Evolutionary conservation across 2,888 invertebrate species (phyloP).

Genomic region (Xestobium rufovillosum): DNA sequence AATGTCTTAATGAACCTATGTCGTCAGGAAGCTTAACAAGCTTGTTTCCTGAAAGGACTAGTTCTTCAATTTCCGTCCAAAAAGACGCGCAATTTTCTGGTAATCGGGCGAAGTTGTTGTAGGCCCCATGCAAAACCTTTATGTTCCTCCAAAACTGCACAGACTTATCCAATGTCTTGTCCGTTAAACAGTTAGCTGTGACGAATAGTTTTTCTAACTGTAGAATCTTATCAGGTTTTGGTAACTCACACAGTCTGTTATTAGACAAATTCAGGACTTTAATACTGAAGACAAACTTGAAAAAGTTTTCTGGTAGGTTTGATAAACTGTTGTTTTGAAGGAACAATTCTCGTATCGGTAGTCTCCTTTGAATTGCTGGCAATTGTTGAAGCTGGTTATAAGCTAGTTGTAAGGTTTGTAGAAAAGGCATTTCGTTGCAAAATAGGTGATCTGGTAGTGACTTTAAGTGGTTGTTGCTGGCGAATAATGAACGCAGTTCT

Average conservation of each 20-base stretch:
- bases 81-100: slow-evolving; percentile 67
- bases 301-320: slow-evolving; percentile 67
- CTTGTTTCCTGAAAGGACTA: slow-evolving; percentile 76
- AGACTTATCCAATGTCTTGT: slow-evolving; percentile 51
- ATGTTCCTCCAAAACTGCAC: slow-evolving; percentile 58
- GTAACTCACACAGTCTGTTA: slow-evolving; percentile 65
- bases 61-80: slow-evolving; percentile 74
- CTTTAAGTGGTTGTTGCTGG: slow-evolving; percentile 64
- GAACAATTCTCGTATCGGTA: slow-evolving; percentile 63
- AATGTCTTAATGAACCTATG: slow-evolving; percentile 61
- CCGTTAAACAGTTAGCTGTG: slow-evolving; percentile 70
- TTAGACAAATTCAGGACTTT: slow-evolving; percentile 70
- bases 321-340: slow-evolving; percentile 74
- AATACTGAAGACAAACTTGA: slow-evolving; percentile 57
- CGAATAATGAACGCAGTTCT: slow-evolving; percentile 63
- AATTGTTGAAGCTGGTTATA: slow-evolving; percentile 69
- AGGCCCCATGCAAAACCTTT: slow-evolving; percentile 66
- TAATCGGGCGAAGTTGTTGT: slow-evolving; percentile 66
- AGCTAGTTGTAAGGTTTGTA: slow-evolving; percentile 67
- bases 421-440: slow-evolving; percentile 63
- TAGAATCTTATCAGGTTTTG: slow-evolving; percentile 50
- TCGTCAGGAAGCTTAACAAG: slow-evolving; percentile 68
- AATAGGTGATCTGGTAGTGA: slow-evolving; percentile 67
- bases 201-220: slow-evolving; percentile 61
- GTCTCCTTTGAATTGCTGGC: slow-evolving; percentile 59